These are phyloP conservation scores for Lasiurus cinereus DNA, from an alignment of 2,113 vertebrate genomes.

Conservation along the genomic window DNA sequence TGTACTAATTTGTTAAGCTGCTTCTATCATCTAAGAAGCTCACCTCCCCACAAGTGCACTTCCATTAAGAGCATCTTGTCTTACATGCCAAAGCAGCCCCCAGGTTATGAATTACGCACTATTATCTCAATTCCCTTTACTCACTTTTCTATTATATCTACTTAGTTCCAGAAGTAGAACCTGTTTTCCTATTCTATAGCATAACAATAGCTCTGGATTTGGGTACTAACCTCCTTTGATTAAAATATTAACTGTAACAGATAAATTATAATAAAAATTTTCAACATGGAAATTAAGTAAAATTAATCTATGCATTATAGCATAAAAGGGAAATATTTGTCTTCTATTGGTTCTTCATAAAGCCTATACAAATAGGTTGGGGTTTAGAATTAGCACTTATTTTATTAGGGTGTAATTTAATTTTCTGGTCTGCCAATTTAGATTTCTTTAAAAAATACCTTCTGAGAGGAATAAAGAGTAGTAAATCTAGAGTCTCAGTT, in stretches of 20 bases:
- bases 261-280: neutral
- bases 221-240: neutral
- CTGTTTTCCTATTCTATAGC: neutral
- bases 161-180: neutral
- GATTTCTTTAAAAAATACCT: neutral
- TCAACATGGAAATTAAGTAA: neutral
- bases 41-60: neutral
- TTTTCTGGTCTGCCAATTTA: neutral
- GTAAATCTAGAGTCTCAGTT: neutral
- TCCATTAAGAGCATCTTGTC: fast-evolving
- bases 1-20: neutral
- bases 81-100: fast-evolving
- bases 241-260: neutral
- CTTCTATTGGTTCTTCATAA: neutral
- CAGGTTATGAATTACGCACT: fast-evolving
- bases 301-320: neutral
- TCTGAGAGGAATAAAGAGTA: neutral
- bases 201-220: neutral
- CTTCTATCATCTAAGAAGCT: neutral
- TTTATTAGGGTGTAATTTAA: neutral
- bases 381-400: neutral
- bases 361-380: neutral
- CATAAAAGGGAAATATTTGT: neutral
- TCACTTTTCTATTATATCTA: neutral
- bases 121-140: neutral